Percentiles rank a stretch among this genome's conserved stretches.
Conservation (phyloP, 2,797 vertebrate genomes). For the Centropyge bicolor region DNA sequence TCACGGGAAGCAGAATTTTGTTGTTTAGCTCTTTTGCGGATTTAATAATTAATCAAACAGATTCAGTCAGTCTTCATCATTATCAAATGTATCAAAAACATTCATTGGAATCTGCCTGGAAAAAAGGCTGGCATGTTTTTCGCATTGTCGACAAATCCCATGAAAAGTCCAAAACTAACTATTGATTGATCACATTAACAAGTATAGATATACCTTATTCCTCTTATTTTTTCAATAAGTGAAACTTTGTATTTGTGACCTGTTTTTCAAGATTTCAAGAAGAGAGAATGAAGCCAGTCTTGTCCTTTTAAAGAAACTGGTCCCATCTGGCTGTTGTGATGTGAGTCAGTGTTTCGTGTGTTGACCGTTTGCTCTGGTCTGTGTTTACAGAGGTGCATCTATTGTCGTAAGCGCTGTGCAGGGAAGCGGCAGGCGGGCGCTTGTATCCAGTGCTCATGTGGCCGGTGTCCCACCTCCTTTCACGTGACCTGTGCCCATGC, state of each 20-base stretch:
- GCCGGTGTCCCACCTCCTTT: slow-evolving; percentile 94
- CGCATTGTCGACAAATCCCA: background rate
- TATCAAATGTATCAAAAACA: background rate
- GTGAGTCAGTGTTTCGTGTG: slow-evolving; percentile 4
- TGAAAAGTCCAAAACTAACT: background rate
- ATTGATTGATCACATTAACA: background rate
- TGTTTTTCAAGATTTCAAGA: background rate
- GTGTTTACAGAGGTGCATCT: slow-evolving; percentile 86
- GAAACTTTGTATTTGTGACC: background rate
- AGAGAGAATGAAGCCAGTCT: background rate
- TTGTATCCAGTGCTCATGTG: slow-evolving; percentile 97
- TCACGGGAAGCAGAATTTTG: background rate
- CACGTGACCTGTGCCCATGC: slow-evolving; percentile 98
- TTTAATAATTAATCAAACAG: background rate
- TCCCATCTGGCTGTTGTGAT: background rate
- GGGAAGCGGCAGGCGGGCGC: slow-evolving; percentile 91
- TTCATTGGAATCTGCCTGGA: background rate
- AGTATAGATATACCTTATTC: background rate
- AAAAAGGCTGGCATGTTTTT: slow-evolving; percentile 1
- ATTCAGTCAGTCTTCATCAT: background rate
- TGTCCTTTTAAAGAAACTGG: slow-evolving; percentile 1
- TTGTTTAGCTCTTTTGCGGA: background rate
- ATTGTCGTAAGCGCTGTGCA: slow-evolving; percentile 84
- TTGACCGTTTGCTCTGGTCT: slow-evolving; percentile 61
- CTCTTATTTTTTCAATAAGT: too few species aligned